Conservation (phyloP, 1,140 invertebrate genomes). For the Antheraea pernyi region DNA sequence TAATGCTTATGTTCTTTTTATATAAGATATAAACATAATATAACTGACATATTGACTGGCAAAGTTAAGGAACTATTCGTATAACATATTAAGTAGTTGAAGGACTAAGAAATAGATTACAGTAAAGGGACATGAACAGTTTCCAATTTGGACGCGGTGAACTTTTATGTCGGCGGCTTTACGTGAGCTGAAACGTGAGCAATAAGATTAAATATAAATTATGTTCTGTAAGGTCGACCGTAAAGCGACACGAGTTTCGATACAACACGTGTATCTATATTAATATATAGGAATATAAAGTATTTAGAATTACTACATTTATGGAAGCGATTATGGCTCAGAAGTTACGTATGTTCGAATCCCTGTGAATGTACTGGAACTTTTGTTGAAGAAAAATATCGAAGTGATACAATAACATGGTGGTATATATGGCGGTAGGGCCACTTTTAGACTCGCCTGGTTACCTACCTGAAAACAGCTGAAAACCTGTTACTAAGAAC, state of each 20-base stretch:
- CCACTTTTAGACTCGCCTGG: no score
- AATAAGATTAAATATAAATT: slow-evolving; percentile 71
- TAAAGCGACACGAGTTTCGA: slow-evolving; percentile 23
- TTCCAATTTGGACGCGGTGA: slow-evolving; percentile 65
- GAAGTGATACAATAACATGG: no score
- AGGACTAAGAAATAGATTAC: slow-evolving; percentile 21
- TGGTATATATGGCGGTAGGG: no score
- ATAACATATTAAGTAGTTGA: slow-evolving; percentile 10
- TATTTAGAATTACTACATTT: no score
- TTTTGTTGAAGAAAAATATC: no score
- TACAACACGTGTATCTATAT: slow-evolving; percentile 8
- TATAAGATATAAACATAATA: no score
- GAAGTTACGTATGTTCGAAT: no score
- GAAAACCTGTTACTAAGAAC: no score
- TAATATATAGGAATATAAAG: not conserved
- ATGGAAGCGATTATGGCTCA: no score
- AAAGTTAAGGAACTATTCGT: not conserved
- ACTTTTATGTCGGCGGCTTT: slow-evolving; percentile 66
- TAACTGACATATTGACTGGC: not conserved
- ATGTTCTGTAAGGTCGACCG: slow-evolving; percentile 38
- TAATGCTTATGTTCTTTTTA: no score
- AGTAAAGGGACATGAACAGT: slow-evolving; percentile 37
- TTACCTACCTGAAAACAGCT: no score
- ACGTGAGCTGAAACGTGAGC: slow-evolving; percentile 69
- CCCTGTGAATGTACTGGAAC: no score